Evolutionary conservation across 2,888 invertebrate genomes (phyloP).

Genomic region (Brachycybe producta): DNA sequence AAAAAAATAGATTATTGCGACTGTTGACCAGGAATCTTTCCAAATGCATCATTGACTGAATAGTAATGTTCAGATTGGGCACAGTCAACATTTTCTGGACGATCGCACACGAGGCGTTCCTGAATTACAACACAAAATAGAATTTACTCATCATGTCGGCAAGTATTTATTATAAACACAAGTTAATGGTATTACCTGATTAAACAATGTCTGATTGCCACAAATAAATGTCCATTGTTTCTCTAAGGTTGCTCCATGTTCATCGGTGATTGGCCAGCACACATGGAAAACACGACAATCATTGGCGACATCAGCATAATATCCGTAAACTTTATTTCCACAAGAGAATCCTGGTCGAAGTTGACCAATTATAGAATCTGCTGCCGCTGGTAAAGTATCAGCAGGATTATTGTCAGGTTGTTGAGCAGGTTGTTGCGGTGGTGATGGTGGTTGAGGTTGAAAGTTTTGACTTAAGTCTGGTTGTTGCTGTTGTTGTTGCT

Average conservation of each 20-base stretch:
- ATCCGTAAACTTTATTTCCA: conserved; percentile 18
- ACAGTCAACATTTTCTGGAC: conserved; percentile 18
- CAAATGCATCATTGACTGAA: conserved; percentile 17
- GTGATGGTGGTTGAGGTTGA: background rate
- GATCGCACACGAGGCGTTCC: conserved; percentile 19
- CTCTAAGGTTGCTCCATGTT: conserved; percentile 15
- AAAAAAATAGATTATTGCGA: background rate
- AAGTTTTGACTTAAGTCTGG: no score
- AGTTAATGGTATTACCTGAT: conserved; percentile 16
- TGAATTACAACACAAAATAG: conserved; percentile 3
- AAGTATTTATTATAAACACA: background rate
- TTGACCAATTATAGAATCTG: conserved; percentile 19
- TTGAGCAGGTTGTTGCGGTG: background rate
- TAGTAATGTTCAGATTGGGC: conserved; percentile 13
- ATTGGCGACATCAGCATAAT: conserved; percentile 20
- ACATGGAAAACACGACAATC: conserved; percentile 20
- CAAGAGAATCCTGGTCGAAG: conserved; percentile 18
- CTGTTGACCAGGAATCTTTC: conserved; percentile 8
- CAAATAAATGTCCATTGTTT: conserved; percentile 20
- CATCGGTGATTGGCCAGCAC: conserved; percentile 19
- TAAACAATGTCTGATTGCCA: conserved; percentile 21
- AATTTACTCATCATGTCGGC: background rate
- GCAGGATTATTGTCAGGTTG: background rate
- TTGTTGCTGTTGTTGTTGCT: no score
- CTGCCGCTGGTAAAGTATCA: conserved; percentile 16